Evolutionary conservation across 2,113 vertebrate genomes (phyloP), one percentile per base, ranked within the genome.

Genomic region (Brevimyrus niger): DNA sequence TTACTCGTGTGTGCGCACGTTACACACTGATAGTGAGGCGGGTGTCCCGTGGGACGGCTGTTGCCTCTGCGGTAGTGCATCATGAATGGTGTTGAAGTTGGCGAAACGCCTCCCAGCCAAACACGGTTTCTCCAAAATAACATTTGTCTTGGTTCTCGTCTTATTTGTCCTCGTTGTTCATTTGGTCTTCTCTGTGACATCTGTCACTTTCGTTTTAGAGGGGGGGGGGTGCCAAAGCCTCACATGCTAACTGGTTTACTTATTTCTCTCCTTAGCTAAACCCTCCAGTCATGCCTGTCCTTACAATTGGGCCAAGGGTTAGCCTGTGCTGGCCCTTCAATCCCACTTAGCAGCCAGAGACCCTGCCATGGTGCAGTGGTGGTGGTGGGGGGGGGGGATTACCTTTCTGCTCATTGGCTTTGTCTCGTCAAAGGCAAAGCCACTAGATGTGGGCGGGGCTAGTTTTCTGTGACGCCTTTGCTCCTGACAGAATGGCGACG

Each of bases 331-430:
- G 65, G 53, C 86, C 88, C 65, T 91, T 69, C 85, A 93, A 94
- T 95, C 94, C 94, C 89, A 90, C 92, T 94, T 93, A 88, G 90
- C 73, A 87, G 91, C 93, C 93, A 90, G 69, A 38, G 31, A 38
- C 69, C 69, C 31, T 76, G 13, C 11, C 2, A 13, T 15, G 31
- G 69, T 27, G 58, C 21, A 61, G 21, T 65, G 90, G 92, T 94
- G 89, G 92, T 95, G 90, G 92, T 93, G 89, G 92, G 95, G 93
- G 94, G 69, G 89, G 15, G 38, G 91, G 93, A 94, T 95, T 94
- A 95, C 76, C 82, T 76, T 87, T 89, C 90, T 92, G 91, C 89
- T 93, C 91, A 90, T 93, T 90, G 90, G 69, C 80, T 47, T 84
- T 84, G 44, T 10, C 23, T 9, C 3, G 86, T 80, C 86, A 92